phyloP scores from a whole-genome alignment of 2,888 invertebrate genomes.

The Punctoribates punctum region DNA sequence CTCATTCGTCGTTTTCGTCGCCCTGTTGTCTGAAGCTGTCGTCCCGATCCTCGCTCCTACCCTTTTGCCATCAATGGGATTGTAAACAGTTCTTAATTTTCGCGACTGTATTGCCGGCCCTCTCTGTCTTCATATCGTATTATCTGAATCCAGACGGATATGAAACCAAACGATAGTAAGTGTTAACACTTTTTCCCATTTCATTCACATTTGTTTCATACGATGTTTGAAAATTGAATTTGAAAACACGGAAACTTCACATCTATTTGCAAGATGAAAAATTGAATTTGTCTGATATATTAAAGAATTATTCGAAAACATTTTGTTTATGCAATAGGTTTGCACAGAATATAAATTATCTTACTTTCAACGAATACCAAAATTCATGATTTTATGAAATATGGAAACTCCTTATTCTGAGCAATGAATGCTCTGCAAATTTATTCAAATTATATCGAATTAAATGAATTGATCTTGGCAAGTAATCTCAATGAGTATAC shows the following conservation, averaged over 20 bases:
- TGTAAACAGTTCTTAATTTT: constrained; percentile 45
- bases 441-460: too few species aligned
- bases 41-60: neutral
- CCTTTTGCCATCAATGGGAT: constrained; percentile 33
- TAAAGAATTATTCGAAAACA: too few species aligned
- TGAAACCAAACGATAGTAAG: constrained; percentile 64
- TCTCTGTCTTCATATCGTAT: constrained; percentile 59
- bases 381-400: too few species aligned
- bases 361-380: too few species aligned
- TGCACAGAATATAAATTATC: too few species aligned
- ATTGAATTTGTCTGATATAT: too few species aligned
- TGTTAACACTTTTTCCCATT: constrained; percentile 14
- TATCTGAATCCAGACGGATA: constrained; percentile 67
- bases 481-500: too few species aligned
- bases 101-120: constrained; percentile 47
- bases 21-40: neutral
- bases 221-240: neutral
- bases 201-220: neutral
- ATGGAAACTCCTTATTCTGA: too few species aligned
- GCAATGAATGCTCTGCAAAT: too few species aligned
- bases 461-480: too few species aligned
- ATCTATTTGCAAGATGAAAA: too few species aligned
- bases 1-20: neutral
- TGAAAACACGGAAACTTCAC: neutral
- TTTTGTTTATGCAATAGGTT: too few species aligned